A percentile compares a stretch with the other conserved stretches of the same genome.
Evolutionary conservation across 2,888 invertebrate genomes (phyloP).

Genomic region (Eupithecia subfuscata): DNA sequence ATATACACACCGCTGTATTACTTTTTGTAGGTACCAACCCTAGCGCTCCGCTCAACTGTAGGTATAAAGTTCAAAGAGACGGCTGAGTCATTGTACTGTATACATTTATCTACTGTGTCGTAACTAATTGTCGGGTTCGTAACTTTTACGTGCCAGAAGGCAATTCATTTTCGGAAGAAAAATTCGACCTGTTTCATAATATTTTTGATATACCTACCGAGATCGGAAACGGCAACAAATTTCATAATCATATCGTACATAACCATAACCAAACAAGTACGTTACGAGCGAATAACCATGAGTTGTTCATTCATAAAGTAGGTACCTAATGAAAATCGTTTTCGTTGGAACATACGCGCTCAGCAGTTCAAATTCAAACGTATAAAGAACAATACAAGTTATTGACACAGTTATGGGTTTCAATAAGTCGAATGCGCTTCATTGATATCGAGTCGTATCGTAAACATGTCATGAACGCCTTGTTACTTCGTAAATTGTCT

Average conservation of each 20-base stretch:
- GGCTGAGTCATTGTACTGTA: no score
- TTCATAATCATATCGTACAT: conserved; percentile 19
- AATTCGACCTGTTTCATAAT: background rate
- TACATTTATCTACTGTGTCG: no score
- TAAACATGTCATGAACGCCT: conserved; percentile 58
- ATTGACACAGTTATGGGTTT: conserved; percentile 23
- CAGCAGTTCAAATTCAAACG: conserved; percentile 36
- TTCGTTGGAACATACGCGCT: conserved; percentile 37
- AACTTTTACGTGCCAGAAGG: conserved; percentile 27
- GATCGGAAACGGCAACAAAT: background rate
- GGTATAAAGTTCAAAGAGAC: no score
- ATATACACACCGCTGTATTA: no score
- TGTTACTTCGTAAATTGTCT: conserved; percentile 58
- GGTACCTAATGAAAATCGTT: conserved; percentile 30
- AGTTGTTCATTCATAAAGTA: conserved; percentile 34
- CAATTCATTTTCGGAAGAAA: conserved; percentile 17
- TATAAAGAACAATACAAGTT: conserved; percentile 42
- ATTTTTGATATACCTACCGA: background rate
- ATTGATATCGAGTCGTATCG: conserved; percentile 48
- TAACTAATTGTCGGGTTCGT: conserved; percentile 57
- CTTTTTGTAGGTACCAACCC: no score
- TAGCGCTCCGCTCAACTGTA: no score
- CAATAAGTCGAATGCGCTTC: conserved; percentile 42
- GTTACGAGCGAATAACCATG: conserved; percentile 33
- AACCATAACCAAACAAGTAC: conserved; percentile 12